Evolutionary conservation across 2,888 invertebrate species (phyloP), one percentile per base, ranked within the genome.

Genomic region (Drosophila parthenogenetica): DNA sequence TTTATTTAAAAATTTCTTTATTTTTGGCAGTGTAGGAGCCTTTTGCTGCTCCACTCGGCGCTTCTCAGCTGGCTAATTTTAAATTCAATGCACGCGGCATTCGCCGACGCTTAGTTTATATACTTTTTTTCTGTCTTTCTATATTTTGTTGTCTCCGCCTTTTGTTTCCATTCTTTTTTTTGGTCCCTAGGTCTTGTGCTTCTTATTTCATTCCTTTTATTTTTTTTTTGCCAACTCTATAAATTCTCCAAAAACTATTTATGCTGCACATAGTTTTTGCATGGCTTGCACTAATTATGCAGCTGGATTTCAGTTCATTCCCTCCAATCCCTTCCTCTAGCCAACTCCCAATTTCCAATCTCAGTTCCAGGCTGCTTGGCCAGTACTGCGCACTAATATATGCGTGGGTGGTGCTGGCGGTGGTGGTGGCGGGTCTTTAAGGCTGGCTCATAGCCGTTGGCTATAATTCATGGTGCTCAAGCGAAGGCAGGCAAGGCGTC

Each of bases 81-180:
- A 73, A 76, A 87, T 87, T 84, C 87, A 84, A 76, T 75, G 79
- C 87, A 87, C 89, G 89, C 85, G 79, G 73, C 76, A 78, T 79
- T 80, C 81, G 67, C 77, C 80, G 70, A 37, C 82, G 69, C 73
- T 87, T 79, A 71, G 77, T 72, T 78, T 57, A 60, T 69, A 35
- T 37, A 37, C 22, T 22, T 13, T 37, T 35, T 42, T 39, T 59
- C 49, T 50, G 32, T 25, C 42, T 61, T 40, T 35, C 46, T 14
- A n/a, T 16, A 48, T 25, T 62, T 19, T 19, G 35, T 62, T 49
- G 40, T 63, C 53, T 75, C 61, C 62, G 61, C 32, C 50, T 77
- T 62, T 69, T 73, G 25, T 58, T 68, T 25, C 39, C 39, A 46
- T 7, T 40, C 61, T 63, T 65, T 72, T 49, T 65, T 53, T 35